Conservation (phyloP, 2,113 vertebrate species). For the Lepus americanus region DNA sequence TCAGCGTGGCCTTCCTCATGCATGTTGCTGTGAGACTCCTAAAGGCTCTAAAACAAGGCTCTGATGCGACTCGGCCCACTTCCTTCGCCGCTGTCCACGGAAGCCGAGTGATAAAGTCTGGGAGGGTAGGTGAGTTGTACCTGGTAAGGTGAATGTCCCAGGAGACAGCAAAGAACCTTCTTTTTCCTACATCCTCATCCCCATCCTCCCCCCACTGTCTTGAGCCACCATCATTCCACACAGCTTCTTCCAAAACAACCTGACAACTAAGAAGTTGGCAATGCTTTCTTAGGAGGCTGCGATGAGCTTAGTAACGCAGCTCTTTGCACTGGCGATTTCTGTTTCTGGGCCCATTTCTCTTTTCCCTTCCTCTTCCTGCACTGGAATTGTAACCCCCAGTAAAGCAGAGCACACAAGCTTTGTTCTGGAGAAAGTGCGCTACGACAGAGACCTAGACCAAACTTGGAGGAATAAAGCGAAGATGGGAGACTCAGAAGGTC, state of each 20-base stretch:
- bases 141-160: neutral
- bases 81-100: neutral
- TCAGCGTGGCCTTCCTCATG: neutral
- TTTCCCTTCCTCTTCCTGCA: neutral
- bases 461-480: neutral
- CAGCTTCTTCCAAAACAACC: neutral
- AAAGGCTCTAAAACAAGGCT: neutral
- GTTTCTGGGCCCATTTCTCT: neutral
- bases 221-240: neutral
- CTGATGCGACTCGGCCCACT: neutral
- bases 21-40: neutral
- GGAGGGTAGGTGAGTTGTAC: neutral
- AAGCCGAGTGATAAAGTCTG: neutral
- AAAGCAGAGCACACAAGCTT: neutral
- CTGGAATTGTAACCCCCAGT: neutral
- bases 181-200: neutral
- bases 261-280: neutral
- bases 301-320: no score
- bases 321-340: neutral
- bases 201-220: neutral
- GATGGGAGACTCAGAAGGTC: neutral
- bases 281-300: neutral
- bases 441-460: neutral
- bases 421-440: constrained; percentile 21
- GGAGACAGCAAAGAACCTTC: neutral